Evolutionary conservation across 2,797 vertebrate genomes (phyloP), one percentile per base, ranked within the genome.

Genomic region (Pelodytes ibericus): DNA sequence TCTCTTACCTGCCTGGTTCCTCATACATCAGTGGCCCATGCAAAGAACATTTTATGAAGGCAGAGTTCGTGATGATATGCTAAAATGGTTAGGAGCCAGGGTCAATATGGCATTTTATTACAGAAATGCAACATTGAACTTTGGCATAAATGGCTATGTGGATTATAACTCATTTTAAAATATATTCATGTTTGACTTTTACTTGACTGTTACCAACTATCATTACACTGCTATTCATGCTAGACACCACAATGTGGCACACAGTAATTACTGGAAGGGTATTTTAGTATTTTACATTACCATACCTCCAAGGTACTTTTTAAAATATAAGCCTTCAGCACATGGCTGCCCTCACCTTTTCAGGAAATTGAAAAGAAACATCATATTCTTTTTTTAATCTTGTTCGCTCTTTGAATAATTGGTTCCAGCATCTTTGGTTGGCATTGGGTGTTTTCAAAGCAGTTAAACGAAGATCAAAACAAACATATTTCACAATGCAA

Each of bases 391-490:
- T 22, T n/a, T 62, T 53, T 62, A 62, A 36, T 62, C 58, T 10
- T 33, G 26, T 30, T 30, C 16, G 22, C n/a, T 18, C 13, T 53
- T 13, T 22, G 27, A 49, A 44, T 44, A 30, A 57, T 29, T 10
- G 2, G 10, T 57, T 58, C 11, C 49, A 58, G 24, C 18, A 25
- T 33, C 31, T 36, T 26, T 22, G 33, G 24, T 13, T 57, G 24
- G 49, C 18, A 24, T 20, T 49, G 30, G 44, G 27, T 49, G 24
- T 57, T 74, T 64, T 57, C 70, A 63, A 29, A 36, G 71, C 16
- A 20, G 16, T 30, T 22, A 27, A 61, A 30, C 29, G 61, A 65
- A 25, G 60, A 41, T 56, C 44, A 64, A 66, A 47, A 41, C 39
- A 66, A 64, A 53, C 30, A 56, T 25, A 56, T 65, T 44, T 51